Evolutionary conservation across 2,888 invertebrate species (phyloP).

Genomic region (Lymantria dispar): DNA sequence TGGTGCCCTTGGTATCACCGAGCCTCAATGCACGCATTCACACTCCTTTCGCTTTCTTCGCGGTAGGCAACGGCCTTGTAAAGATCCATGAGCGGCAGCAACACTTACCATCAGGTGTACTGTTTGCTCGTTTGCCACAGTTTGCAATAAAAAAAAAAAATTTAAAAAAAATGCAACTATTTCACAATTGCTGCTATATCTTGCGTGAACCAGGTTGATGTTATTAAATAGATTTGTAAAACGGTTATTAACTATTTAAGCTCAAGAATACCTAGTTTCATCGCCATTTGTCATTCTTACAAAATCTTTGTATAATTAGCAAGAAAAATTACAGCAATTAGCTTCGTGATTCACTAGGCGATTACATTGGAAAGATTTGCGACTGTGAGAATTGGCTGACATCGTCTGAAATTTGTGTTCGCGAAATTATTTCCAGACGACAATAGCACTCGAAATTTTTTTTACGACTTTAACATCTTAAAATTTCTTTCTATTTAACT

Average conservation of each 20-base stretch:
- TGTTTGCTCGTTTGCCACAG: neutral
- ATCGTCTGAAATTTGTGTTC: constrained; percentile 1
- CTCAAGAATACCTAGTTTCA: constrained; percentile 15
- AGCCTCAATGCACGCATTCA: no score
- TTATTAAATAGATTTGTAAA: neutral
- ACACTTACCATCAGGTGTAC: no score
- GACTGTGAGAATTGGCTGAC: constrained; percentile 16
- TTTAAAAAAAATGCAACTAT: neutral
- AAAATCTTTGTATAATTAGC: constrained; percentile 47
- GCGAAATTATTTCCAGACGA: constrained; percentile 2
- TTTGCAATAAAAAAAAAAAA: neutral
- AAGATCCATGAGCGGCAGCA: no score
- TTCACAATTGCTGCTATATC: neutral
- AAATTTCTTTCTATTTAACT: neutral
- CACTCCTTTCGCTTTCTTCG: no score
- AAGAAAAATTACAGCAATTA: constrained; percentile 55
- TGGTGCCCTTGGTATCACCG: no score
- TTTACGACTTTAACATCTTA: neutral
- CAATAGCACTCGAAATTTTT: neutral
- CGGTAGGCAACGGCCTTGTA: no score
- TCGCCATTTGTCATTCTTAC: constrained; percentile 39
- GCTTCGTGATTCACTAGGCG: constrained; percentile 38
- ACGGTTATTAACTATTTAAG: constrained; percentile 8
- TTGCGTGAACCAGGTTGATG: neutral
- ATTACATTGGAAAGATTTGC: constrained; percentile 36